These are phyloP conservation scores for Catostomus latipinnis DNA, from an alignment of 2,797 vertebrate species.

Conservation along the genomic window DNA sequence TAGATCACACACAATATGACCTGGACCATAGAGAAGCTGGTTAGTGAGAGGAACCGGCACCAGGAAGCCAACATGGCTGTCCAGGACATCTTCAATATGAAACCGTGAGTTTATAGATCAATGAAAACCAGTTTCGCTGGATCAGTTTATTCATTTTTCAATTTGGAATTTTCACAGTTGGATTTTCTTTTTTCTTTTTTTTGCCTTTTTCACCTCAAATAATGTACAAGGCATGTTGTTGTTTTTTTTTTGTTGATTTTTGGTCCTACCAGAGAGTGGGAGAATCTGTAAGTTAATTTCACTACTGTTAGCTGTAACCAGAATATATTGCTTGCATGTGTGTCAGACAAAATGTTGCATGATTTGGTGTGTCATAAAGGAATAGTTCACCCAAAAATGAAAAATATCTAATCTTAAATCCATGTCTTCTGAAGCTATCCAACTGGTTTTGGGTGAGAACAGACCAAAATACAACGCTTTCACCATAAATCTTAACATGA, in stretches of 20 bases:
- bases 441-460: too few relatives aligned
- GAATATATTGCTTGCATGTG: constrained; percentile 5
- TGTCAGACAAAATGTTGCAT: constrained; percentile 8
- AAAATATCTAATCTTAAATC: too few relatives aligned
- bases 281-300: constrained; percentile 89
- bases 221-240: too few relatives aligned
- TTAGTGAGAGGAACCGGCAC: constrained; percentile 82
- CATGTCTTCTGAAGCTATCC: too few relatives aligned
- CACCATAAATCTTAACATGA: too few relatives aligned
- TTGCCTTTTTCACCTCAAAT: constrained; percentile 2
- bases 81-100: constrained; percentile 93
- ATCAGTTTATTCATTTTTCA: background rate
- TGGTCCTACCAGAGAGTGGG: constrained; percentile 88
- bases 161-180: constrained; percentile 4
- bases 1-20: constrained; percentile 87
- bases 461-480: too few relatives aligned
- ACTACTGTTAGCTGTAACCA: constrained; percentile 31
- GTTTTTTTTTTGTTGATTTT: constrained; percentile 24
- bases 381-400: too few relatives aligned
- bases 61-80: constrained; percentile 80
- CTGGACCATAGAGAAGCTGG: constrained; percentile 95
- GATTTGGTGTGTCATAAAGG: background rate
- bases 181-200: constrained; percentile 59
- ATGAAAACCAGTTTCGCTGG: background rate
- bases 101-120: constrained; percentile 84